A percentile compares a stretch with the other conserved stretches of the same genome.
These are phyloP conservation scores for Dryadula phaetusa DNA, from an alignment of 2,888 invertebrate genomes.

Conservation along the genomic window DNA sequence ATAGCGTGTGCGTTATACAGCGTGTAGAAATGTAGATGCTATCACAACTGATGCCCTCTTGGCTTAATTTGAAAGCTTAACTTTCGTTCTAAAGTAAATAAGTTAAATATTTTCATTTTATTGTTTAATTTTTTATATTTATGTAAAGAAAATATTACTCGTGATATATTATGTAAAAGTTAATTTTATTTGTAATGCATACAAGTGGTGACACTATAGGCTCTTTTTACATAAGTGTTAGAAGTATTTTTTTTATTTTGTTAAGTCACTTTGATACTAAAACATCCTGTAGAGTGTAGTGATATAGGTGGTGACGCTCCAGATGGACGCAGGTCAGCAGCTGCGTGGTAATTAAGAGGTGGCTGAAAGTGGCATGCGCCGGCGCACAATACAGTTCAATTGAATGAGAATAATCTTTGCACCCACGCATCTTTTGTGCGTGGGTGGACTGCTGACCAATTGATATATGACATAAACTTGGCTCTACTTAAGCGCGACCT, in stretches of 20 bases:
- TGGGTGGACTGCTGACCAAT: constrained; percentile 82
- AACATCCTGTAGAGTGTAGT: constrained; percentile 67
- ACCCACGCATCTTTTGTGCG: constrained; percentile 82
- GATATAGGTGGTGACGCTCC: constrained; percentile 79
- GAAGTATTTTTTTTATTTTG: not conserved
- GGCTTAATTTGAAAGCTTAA: not conserved
- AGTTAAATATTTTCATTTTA: too few relatives aligned
- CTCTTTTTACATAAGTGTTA: not conserved
- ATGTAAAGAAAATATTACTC: too few relatives aligned
- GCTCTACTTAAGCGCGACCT: constrained; percentile 61
- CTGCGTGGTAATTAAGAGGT: constrained; percentile 83
- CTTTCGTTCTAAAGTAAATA: too few relatives aligned
- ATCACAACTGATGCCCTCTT: not conserved
- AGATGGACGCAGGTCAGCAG: constrained; percentile 83
- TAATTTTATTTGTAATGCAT: too few relatives aligned
- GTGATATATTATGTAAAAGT: too few relatives aligned
- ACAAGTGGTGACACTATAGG: too few relatives aligned
- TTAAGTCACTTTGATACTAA: not conserved
- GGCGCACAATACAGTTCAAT: constrained; percentile 83
- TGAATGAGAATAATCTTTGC: constrained; percentile 85
- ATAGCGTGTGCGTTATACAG: constrained; percentile 53
- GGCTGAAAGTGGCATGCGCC: constrained; percentile 82
- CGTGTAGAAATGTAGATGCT: constrained; percentile 51
- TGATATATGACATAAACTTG: constrained; percentile 49
- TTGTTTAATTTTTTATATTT: too few relatives aligned